A percentile compares a stretch with the other conserved stretches of the same genome.
These are phyloP conservation scores for Clamator glandarius DNA, from an alignment of 2,797 vertebrate genomes.

Conservation along the genomic window DNA sequence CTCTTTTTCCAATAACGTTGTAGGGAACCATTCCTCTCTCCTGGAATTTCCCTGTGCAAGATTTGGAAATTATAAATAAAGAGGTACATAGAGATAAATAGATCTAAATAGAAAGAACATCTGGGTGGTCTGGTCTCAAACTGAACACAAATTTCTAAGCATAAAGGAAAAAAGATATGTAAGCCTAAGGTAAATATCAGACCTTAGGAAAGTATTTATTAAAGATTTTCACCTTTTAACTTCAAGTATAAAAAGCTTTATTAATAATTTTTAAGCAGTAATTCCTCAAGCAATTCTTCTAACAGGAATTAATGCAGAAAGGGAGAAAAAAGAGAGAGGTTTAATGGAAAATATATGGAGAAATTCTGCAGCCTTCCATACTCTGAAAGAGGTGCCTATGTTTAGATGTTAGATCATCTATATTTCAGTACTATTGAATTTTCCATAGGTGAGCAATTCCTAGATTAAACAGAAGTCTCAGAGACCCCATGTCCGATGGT, in stretches of 20 bases:
- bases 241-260: not conserved
- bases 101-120: not conserved
- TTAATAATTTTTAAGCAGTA: not conserved
- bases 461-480: not conserved
- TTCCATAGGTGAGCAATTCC: not conserved
- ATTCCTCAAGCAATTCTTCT: not conserved
- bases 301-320: not conserved
- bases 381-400: not conserved
- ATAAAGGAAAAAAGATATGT: not conserved
- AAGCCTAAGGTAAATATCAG: not conserved
- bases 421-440: not conserved
- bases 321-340: not conserved
- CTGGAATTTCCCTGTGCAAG: not conserved
- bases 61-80: not conserved
- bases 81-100: not conserved
- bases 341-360: not conserved
- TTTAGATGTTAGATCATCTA: too few species aligned
- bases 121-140: not conserved
- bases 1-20: not conserved
- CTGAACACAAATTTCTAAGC: not conserved
- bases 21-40: not conserved
- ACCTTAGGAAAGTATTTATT: not conserved
- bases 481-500: not conserved
- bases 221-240: not conserved
- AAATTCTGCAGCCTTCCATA: not conserved